phyloP scores from a whole-genome alignment of 2,888 invertebrate genomes.

The Erebia aethiops region DNA sequence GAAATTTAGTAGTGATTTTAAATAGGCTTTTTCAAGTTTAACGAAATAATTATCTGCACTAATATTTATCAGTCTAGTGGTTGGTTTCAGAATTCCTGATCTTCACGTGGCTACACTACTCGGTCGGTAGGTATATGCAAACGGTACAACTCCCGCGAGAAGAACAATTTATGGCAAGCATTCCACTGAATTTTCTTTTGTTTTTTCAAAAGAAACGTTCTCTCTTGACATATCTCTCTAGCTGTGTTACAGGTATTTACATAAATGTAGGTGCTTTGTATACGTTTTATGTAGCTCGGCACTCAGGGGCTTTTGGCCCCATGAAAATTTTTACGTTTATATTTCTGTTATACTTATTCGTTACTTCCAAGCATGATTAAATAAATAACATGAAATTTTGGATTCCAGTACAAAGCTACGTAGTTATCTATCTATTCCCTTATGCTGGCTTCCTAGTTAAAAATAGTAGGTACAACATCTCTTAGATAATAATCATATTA shows the following conservation, averaged over 20 bases:
- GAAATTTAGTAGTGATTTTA: too few relatives aligned
- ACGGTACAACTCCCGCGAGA: conserved; percentile 72
- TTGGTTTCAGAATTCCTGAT: too few relatives aligned
- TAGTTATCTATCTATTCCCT: too few relatives aligned
- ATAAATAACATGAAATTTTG: conserved; percentile 10
- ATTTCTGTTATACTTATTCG: conserved; percentile 22
- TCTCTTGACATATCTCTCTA: conserved; percentile 48
- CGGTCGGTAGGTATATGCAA: conserved; percentile 75
- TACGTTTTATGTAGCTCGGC: conserved; percentile 42
- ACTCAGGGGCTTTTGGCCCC: conserved; percentile 31
- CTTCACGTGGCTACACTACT: conserved; percentile 51
- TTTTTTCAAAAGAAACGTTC: conserved; percentile 67
- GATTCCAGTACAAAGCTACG: not conserved
- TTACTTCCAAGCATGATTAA: conserved; percentile 10
- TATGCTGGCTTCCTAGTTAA: too few relatives aligned
- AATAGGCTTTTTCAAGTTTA: too few relatives aligned
- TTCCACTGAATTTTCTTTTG: conserved; percentile 78
- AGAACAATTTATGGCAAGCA: conserved; percentile 78
- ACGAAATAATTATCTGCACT: too few relatives aligned
- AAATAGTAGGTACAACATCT: not conserved
- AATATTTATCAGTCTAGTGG: too few relatives aligned
- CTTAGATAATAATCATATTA: not conserved
- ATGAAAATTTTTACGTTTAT: conserved; percentile 23
- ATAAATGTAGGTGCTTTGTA: conserved; percentile 43
- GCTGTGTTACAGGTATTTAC: conserved; percentile 54